Conservation (phyloP, 2,113 vertebrate species). For the Protomyctophum bolini region DNA sequence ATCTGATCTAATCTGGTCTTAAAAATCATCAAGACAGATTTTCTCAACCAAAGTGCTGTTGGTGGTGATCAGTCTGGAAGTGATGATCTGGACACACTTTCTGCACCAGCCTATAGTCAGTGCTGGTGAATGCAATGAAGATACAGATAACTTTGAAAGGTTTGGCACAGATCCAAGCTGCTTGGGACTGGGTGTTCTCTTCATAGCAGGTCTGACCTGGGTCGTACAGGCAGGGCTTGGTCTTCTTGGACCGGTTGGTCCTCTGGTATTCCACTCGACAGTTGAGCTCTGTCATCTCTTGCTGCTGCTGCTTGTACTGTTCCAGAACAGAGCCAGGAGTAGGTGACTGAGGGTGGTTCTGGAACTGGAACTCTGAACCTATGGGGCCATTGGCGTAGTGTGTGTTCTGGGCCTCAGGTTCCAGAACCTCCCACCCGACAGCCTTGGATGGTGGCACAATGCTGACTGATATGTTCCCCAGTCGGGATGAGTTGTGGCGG, state of each 20-base stretch:
- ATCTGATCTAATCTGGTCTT: neutral
- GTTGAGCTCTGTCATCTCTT: slow-evolving; percentile 71
- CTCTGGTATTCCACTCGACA: slow-evolving; percentile 80
- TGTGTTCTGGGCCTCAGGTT: slow-evolving; percentile 5
- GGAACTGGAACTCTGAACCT: slow-evolving; percentile 42
- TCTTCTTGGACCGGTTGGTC: slow-evolving; percentile 80
- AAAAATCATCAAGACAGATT: neutral
- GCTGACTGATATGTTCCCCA: slow-evolving; percentile 81
- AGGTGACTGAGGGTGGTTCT: slow-evolving; percentile 51
- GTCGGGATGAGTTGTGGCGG: slow-evolving; percentile 79
- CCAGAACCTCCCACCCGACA: slow-evolving; percentile 70
- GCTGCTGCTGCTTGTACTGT: slow-evolving; percentile 59
- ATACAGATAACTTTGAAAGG: slow-evolving; percentile 84
- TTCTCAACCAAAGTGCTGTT: slow-evolving; percentile 68
- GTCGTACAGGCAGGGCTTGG: slow-evolving; percentile 78
- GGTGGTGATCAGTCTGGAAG: slow-evolving; percentile 72
- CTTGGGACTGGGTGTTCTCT: slow-evolving; percentile 80
- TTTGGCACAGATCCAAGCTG: slow-evolving; percentile 82
- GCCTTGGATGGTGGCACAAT: slow-evolving; percentile 79
- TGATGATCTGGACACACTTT: slow-evolving; percentile 82
- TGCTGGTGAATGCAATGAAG: slow-evolving; percentile 80
- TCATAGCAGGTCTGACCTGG: slow-evolving; percentile 77
- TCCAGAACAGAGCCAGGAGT: slow-evolving; percentile 24
- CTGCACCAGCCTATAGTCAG: slow-evolving; percentile 81
- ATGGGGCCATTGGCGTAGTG: slow-evolving; percentile 43